Evolutionary conservation across 2,888 invertebrate genomes (phyloP), one percentile per base, ranked within the genome.

Genomic region (Lasiommata megera): DNA sequence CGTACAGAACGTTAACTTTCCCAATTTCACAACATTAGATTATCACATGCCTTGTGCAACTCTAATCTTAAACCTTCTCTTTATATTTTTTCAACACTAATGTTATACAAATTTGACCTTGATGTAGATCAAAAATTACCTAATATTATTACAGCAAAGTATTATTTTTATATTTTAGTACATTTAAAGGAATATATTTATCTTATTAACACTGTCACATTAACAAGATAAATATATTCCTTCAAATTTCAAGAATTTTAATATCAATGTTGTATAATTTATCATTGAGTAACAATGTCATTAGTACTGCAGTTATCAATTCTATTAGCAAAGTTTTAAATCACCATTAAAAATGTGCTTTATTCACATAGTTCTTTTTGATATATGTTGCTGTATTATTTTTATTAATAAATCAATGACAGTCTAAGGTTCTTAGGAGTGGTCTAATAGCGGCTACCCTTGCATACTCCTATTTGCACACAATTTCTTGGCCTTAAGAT

Each of bases 1-100:
- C 9, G n/a, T 52, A 40, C 17, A 65, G 52, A 68, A 67, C 64
- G 55, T 65, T 62, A 63, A 73, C 72, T 77, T 75, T 75, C 73
- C 61, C 66, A 60, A 69, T 76, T 73, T 78, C 72, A 67, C 72
- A 76, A 73, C 64, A 67, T 71, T n/a, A n/a, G n/a, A n/a, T n/a
- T 14, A 44, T 47, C 55, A 54, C 60, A 57, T 64, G 60, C 53
- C 61, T 62, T 57, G 57, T 37, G 44, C 51, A 56, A 50, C 48
- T n/a, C n/a, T n/a, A n/a, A n/a, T n/a, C n/a, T 41, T 11, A 29
- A 7, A 56, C 44, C 50, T 56, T 51, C 40, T 41, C 52, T 31
- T 16, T 8, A n/a, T 29, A 40, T 52, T 46, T 18, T 11, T 18
- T 29, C 44, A n/a, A 12, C n/a, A 52, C 14, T 31, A 18, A 18